A percentile compares a stretch with the other conserved stretches of the same genome.
phyloP scores from a whole-genome alignment of 1,140 invertebrate genomes.

The Trichonephila inaurata region DNA sequence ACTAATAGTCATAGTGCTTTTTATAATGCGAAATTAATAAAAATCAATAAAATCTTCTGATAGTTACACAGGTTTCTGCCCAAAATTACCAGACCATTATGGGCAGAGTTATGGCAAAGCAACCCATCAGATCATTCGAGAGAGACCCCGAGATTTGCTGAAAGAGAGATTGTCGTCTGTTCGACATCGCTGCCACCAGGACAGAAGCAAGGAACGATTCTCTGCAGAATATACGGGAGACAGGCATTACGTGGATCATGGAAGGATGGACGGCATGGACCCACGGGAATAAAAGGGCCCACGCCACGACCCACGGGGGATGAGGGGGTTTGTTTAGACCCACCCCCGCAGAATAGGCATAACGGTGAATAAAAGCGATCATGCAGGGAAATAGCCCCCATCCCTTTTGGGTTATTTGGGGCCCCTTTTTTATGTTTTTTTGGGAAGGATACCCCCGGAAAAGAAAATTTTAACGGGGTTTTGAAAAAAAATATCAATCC shows the following conservation, averaged over 20 bases:
- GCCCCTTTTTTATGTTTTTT: neutral
- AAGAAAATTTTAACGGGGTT: too few species aligned
- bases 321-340: neutral
- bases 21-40: too few species aligned
- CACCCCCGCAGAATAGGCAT: neutral
- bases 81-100: slow-evolving; percentile 16
- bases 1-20: too few species aligned
- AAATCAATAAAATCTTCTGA: neutral
- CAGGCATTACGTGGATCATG: neutral
- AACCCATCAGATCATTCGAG: slow-evolving; percentile 13
- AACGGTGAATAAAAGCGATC: neutral
- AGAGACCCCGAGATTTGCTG: slow-evolving; percentile 10
- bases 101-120: slow-evolving; percentile 48
- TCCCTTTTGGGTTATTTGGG: neutral
- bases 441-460: neutral
- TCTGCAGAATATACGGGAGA: too few species aligned
- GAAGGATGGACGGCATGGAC: neutral
- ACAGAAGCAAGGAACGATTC: neutral
- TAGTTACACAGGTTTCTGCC: slow-evolving; percentile 62
- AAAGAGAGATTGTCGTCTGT: slow-evolving; percentile 16
- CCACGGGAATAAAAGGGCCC: neutral
- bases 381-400: neutral
- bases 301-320: neutral
- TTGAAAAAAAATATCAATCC: too few species aligned
- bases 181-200: neutral